Evolutionary conservation across 2,113 vertebrate species (phyloP).

Genomic region (Upupa epops): DNA sequence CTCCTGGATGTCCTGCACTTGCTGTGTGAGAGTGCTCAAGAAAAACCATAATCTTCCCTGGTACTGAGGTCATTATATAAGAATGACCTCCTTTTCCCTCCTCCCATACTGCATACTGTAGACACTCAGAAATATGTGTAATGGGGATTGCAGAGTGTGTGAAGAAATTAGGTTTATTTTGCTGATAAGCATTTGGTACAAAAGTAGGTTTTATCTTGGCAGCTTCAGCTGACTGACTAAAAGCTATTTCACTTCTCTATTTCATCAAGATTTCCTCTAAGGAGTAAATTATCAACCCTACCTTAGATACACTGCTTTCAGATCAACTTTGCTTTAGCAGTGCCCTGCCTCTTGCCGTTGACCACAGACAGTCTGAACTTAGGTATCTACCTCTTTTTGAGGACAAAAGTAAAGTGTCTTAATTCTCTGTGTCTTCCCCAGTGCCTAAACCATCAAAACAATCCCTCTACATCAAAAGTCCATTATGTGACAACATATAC

Average conservation of each 20-base stretch:
- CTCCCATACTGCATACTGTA: not conserved
- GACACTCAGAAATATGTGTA: not conserved
- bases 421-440: not conserved
- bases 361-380: not conserved
- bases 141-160: not conserved
- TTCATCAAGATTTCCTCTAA: not conserved
- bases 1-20: no score
- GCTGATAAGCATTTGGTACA: not conserved
- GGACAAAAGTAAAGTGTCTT: not conserved
- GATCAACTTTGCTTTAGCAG: not conserved
- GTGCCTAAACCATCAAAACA: not conserved
- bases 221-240: not conserved
- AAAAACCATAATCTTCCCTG: no score
- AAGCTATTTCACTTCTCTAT: not conserved
- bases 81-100: not conserved
- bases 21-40: no score
- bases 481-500: not conserved
- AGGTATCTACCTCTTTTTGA: not conserved
- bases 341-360: not conserved
- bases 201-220: not conserved
- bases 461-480: not conserved
- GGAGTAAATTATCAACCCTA: not conserved
- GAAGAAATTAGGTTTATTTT: constrained; percentile 1
- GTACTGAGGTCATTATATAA: not conserved
- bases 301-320: not conserved